These are phyloP conservation scores for Psilanteris sp. DNA, from an alignment of 1,140 invertebrate genomes.

Conservation along the genomic window DNA sequence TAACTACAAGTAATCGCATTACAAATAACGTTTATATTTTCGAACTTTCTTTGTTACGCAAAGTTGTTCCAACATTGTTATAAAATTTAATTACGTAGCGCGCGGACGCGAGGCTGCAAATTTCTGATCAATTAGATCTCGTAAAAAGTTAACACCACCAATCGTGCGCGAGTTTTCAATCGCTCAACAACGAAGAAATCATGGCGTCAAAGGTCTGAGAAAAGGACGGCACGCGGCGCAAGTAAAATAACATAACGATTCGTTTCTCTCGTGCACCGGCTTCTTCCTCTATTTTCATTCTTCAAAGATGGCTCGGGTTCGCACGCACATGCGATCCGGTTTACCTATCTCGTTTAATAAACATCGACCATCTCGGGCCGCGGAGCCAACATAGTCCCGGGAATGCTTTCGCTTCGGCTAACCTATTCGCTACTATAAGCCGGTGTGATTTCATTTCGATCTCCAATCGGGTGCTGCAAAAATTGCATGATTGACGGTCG, in stretches of 20 bases:
- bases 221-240: slow-evolving; percentile 61
- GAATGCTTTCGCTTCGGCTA: slow-evolving; percentile 50
- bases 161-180: slow-evolving; percentile 2
- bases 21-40: too few relatives aligned
- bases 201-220: slow-evolving; percentile 44
- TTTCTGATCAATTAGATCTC: too few relatives aligned
- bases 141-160: too few relatives aligned
- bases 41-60: too few relatives aligned
- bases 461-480: slow-evolving; percentile 22
- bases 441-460: slow-evolving; percentile 50
- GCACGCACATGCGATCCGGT: slow-evolving; percentile 73
- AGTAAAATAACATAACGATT: slow-evolving; percentile 56
- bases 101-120: too few relatives aligned
- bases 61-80: too few relatives aligned
- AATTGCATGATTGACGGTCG: slow-evolving; percentile 43
- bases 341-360: slow-evolving; percentile 78
- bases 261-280: slow-evolving; percentile 46
- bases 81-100: too few relatives aligned
- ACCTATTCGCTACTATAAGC: slow-evolving; percentile 41
- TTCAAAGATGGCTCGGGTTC: slow-evolving; percentile 67
- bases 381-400: slow-evolving; percentile 59
- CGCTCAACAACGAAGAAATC: slow-evolving; percentile 2
- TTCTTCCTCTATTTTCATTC: slow-evolving; percentile 75
- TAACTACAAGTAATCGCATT: too few relatives aligned
- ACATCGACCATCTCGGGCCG: slow-evolving; percentile 68